Evolutionary conservation across 2,797 vertebrate species (phyloP), one percentile per base, ranked within the genome.

Genomic region (Peromyscus eremicus): DNA sequence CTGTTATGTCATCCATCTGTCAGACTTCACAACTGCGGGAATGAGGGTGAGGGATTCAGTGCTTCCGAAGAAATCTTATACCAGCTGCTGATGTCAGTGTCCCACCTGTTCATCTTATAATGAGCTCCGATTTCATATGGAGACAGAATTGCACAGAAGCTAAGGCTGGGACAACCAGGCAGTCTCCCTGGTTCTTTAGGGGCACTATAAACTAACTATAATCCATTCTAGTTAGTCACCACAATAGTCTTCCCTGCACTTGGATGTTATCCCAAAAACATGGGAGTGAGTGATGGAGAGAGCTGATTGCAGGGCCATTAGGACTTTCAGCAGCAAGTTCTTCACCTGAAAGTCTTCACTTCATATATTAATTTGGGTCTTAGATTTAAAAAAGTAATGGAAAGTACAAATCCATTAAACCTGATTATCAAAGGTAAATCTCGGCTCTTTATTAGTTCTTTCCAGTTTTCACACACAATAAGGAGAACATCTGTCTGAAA

Each of bases 51-150:
- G 93, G 93, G 17, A 85, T 7, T 81, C 84, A 71, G 2, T 43
- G 77, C 70, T 89, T 93, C 57, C 32, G n/a, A 66, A 83, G 81
- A 89, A 96, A 91, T 91, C 77, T 66, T 46, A 90, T 23, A 55
- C 27, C 92, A 93, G 90, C 87, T 96, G 87, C 46, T 91, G 46
- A 94, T 89, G 87, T 95, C 89, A 64, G 76, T 92, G 89, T 91
- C 68, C 84, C 85, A 88, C 52, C 83, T 95, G 92, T 91, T 96
- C 52, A 27, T 83, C 83, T 93, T 88, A 90, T 68, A 94, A 96
- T 23, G 70, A 93, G 71, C 57, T 73, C 60, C 68, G 27, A 81
- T 95, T 70, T 91, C 90, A 87, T 55, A 82, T 73, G 79, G 13
- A 77, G 80, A 9, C 70, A 34, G 37, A 49, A 62, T 43, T 19